phyloP scores from a whole-genome alignment of 2,797 vertebrate genomes.

The Sandelia bainsii region DNA sequence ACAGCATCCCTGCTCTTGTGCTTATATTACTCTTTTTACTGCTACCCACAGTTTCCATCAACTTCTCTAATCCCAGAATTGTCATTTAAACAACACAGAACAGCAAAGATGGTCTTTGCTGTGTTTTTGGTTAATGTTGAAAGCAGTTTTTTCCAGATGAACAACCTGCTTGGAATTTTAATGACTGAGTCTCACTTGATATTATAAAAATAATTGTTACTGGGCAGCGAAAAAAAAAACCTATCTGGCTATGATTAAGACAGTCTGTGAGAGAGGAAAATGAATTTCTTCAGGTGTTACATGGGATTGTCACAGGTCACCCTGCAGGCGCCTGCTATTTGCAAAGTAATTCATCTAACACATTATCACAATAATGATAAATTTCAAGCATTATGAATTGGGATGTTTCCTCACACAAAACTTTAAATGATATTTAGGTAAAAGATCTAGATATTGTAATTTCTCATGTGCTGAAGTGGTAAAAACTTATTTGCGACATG shows the following conservation, averaged over 20 bases:
- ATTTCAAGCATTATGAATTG: constrained; percentile 83
- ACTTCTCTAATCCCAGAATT: constrained; percentile 38
- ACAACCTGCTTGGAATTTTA: not conserved
- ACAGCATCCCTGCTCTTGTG: constrained; percentile 53
- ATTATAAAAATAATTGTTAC: constrained; percentile 21
- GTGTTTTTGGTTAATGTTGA: not conserved
- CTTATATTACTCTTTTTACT: constrained; percentile 59
- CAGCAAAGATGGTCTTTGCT: not conserved
- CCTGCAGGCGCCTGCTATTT: constrained; percentile 69
- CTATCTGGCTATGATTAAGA: constrained; percentile 80
- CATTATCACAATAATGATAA: constrained; percentile 86
- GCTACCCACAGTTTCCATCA: constrained; percentile 42
- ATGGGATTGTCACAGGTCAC: constrained; percentile 84
- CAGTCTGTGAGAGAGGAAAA: constrained; percentile 85
- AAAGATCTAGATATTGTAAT: constrained; percentile 72
- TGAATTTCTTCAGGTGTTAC: constrained; percentile 85
- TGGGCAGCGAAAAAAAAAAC: constrained; percentile 48
- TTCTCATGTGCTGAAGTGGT: too few relatives aligned
- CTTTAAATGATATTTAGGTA: constrained; percentile 84
- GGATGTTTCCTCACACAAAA: constrained; percentile 82
- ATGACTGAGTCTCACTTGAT: constrained; percentile 1
- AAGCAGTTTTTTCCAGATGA: not conserved
- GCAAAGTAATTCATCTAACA: constrained; percentile 84
- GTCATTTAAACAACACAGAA: constrained; percentile 42
- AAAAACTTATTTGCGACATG: not conserved